Percentiles rank a stretch among this genome's conserved stretches.
These are phyloP conservation scores for Rhynchomys soricoides DNA, from an alignment of 2,113 vertebrate genomes.

Conservation along the genomic window DNA sequence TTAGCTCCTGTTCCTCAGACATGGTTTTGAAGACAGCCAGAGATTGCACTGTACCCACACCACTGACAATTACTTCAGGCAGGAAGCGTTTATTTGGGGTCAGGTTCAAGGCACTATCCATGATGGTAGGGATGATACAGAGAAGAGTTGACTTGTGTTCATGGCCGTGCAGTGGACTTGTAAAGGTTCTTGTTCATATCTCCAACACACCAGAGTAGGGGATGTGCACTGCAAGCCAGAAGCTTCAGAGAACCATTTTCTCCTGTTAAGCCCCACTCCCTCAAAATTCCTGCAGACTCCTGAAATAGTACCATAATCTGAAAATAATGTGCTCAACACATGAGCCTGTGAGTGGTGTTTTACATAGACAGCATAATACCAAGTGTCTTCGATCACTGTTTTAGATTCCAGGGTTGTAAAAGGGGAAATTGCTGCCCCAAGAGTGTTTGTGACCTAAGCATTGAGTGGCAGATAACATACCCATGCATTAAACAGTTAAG, in stretches of 20 bases:
- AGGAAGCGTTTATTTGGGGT: neutral
- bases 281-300: neutral
- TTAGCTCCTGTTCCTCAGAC: neutral
- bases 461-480: neutral
- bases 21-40: neutral
- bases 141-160: neutral
- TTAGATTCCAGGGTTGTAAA: neutral
- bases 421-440: neutral
- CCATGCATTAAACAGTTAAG: neutral
- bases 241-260: neutral
- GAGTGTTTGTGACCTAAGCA: neutral
- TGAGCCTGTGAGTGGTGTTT: neutral
- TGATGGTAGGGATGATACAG: too few species aligned
- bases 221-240: neutral
- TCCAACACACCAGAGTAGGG: too few species aligned
- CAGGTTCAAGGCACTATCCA: neutral
- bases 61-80: neutral
- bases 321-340: neutral
- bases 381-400: neutral
- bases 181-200: neutral
- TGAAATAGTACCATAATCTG: neutral
- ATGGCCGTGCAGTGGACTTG: neutral
- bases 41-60: neutral
- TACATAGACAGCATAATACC: neutral
- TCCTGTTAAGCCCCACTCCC: neutral